Percentiles rank a stretch among this genome's conserved stretches.
These are phyloP conservation scores for Cremastinae sp. DNA, from an alignment of 2,888 invertebrate species.

Conservation along the genomic window DNA sequence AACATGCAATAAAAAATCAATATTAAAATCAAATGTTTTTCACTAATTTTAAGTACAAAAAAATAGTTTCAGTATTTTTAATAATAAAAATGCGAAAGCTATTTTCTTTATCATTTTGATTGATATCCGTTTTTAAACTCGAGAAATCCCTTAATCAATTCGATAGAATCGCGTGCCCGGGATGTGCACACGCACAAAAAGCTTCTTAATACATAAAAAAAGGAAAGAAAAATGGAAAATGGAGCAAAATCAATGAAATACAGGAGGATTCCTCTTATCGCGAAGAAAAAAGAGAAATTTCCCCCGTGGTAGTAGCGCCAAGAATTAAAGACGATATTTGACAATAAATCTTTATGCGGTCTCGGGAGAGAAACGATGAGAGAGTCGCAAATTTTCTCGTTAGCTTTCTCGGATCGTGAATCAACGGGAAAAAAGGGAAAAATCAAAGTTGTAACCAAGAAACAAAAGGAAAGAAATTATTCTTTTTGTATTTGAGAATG, in stretches of 20 bases:
- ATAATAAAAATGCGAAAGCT: slow-evolving; percentile 36
- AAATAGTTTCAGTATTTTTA: no score
- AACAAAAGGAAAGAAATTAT: background rate
- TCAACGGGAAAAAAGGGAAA: background rate
- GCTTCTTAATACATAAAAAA: slow-evolving; percentile 26
- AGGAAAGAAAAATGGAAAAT: background rate
- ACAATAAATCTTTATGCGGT: background rate
- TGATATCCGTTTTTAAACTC: slow-evolving; percentile 45
- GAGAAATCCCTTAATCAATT: slow-evolving; percentile 47
- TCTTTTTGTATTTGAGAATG: no score
- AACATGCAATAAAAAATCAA: no score
- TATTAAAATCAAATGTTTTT: no score
- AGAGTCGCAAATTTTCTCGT: background rate
- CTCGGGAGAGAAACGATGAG: background rate
- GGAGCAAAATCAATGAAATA: slow-evolving; percentile 9
- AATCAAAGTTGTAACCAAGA: background rate
- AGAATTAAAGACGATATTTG: slow-evolving; percentile 5
- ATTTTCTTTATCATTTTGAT: slow-evolving; percentile 58
- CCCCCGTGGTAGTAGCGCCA: slow-evolving; percentile 1
- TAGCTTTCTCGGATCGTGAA: no score
- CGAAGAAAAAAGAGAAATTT: background rate
- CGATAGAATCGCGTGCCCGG: slow-evolving; percentile 20
- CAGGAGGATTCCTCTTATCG: background rate
- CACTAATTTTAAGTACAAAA: no score
- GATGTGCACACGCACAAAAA: slow-evolving; percentile 7